Base-by-base conservation (phyloP, 2,888 invertebrate genomes). In the Idaea biselata region DNA sequence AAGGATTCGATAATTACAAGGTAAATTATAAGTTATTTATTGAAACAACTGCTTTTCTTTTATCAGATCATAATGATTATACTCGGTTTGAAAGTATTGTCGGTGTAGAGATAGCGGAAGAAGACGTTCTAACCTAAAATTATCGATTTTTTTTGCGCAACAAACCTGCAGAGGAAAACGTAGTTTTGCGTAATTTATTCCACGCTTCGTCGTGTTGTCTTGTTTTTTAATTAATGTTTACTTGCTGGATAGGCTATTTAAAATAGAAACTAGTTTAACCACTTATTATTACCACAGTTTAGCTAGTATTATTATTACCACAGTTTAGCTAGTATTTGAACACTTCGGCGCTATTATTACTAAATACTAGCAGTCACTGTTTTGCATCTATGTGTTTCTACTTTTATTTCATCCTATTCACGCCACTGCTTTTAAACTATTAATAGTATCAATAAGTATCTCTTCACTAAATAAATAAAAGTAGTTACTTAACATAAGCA, bases 1-100 rank as follows among this genome's bases (percentile, higher is more conserved):
- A 95, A 82, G 99, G 99, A 72, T 99, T 99, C 91, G 97, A 98
- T 90, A 97, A 96, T 87, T 99, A 99, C 85, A 98, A 98, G 96
- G 98, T 91, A 85, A 71, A 53, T 58, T 59, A 56, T 53, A 59
- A 59, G 61, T 69, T 25, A 61, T 55, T 56, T 3, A 8, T n/a
- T 55, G 55, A 44, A 57, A 33, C 59, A 17, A 59, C 14, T 11
- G 8, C 8, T 16, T 18, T 53, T 25, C 16, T 14, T 8, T 14
- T 14, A 16, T 18, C 11, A 17, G 11, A 25, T 16, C n/a, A n/a
- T 58, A 57, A 0, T 16, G n/a, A 8, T 32, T 53, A 60, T 56
- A 61, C 17, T 60, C 32, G n/a, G 32, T 44, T 44, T 14, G 3
- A 14, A 14, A 8, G 11, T 44, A 44, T 14, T 44, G 1, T 44